Evolutionary conservation across 2,888 invertebrate genomes (phyloP).

Genomic region (Caenorhabditis parvicauda): DNA sequence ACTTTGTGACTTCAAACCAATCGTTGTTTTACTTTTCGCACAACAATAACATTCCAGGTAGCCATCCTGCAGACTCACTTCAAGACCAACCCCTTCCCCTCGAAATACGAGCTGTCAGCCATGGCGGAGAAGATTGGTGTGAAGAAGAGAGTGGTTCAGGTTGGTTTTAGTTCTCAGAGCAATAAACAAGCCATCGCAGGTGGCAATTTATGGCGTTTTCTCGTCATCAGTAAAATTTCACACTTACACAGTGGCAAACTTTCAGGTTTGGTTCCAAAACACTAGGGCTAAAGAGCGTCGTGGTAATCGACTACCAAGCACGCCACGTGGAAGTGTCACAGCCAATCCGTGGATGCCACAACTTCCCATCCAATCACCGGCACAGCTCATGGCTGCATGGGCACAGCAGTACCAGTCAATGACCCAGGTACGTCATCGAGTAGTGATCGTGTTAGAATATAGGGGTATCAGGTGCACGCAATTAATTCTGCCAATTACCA

Average conservation of each 20-base stretch:
- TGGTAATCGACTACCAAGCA: constrained; percentile 32
- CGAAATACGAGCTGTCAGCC: constrained; percentile 85
- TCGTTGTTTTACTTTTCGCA: background rate
- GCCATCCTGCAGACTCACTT: constrained; percentile 85
- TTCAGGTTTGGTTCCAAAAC: constrained; percentile 93
- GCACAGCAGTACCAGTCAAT: constrained; percentile 35
- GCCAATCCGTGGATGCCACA: constrained; percentile 2
- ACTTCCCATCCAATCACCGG: constrained; percentile 3
- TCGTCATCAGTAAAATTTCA: no score
- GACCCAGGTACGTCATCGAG: constrained; percentile 11
- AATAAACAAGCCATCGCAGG: background rate
- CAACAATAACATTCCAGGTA: no score
- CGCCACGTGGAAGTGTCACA: constrained; percentile 14
- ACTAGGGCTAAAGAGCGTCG: constrained; percentile 73
- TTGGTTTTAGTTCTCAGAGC: constrained; percentile 8
- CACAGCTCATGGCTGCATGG: constrained; percentile 46
- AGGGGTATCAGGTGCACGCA: constrained; percentile 1
- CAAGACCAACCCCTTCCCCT: constrained; percentile 84
- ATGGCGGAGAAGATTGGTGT: constrained; percentile 77
- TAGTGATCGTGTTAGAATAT: constrained; percentile 3
- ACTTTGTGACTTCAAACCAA: background rate
- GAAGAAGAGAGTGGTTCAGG: constrained; percentile 74
- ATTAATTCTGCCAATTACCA: no score
- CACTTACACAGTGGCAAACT: no score
- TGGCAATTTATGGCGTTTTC: background rate